These are phyloP conservation scores for Brachylomia viminalis DNA, from an alignment of 2,888 invertebrate species.

Conservation along the genomic window DNA sequence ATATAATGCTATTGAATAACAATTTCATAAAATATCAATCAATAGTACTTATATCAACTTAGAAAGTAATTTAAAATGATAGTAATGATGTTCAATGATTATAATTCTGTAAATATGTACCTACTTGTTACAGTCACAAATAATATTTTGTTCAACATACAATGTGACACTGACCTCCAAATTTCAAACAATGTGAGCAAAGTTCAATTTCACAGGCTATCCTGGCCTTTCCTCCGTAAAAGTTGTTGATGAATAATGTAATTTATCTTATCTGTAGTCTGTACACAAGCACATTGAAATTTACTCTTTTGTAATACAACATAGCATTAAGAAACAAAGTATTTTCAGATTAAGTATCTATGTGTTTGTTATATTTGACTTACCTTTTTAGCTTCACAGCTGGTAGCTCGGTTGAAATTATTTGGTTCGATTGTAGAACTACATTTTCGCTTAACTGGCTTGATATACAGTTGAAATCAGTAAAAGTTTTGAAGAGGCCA, in stretches of 20 bases:
- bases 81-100: too few relatives aligned
- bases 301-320: constrained; percentile 16
- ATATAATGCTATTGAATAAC: too few relatives aligned
- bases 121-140: too few relatives aligned
- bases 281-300: constrained; percentile 26
- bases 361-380: constrained; percentile 52
- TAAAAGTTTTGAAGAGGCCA: constrained; percentile 94
- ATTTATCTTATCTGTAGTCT: constrained; percentile 19
- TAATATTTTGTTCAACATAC: too few relatives aligned
- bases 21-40: too few relatives aligned
- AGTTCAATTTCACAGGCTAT: too few relatives aligned
- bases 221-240: too few relatives aligned
- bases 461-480: constrained; percentile 93
- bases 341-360: constrained; percentile 18
- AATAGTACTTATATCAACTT: too few relatives aligned
- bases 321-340: constrained; percentile 10
- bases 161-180: too few relatives aligned
- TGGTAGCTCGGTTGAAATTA: constrained; percentile 90
- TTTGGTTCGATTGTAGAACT: constrained; percentile 84
- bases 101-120: too few relatives aligned
- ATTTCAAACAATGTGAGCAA: too few relatives aligned
- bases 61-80: too few relatives aligned
- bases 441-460: constrained; percentile 92
- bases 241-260: constrained; percentile 4
- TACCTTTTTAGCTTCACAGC: constrained; percentile 82